Evolutionary conservation across 1,140 invertebrate genomes (phyloP), one percentile per base, ranked within the genome.

Genomic region (Diorhabda sublineata): DNA sequence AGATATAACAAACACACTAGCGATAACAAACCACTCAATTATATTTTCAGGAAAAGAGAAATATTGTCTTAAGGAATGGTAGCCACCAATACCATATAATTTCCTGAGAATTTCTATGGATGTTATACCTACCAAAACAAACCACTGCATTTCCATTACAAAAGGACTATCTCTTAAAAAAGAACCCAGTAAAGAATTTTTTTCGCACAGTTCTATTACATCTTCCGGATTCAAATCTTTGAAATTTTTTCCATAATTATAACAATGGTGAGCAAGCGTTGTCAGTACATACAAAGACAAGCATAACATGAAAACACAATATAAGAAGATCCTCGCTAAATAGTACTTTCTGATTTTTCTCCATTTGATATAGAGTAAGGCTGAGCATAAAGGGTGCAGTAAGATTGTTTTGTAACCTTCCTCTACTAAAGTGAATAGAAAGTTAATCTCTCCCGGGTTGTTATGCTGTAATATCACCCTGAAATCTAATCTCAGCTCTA

Each of bases 311-410:
- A 92, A 93, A 47, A 92, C 84, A 64, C 91, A 87, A 78, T 90
- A 92, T 74, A 94, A 88, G 60, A 93, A 84, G 57, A 93, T 81
- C 69, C 91, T 85, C 1, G 88, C 90, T 5, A 93, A 87, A 75
- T 94, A 94, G 76, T 92, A 93, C 79, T 92, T 91, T 9, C 92
- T 84, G 70, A 95, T 92, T 79, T 93, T 93, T 70, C 92, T 88
- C 93, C 93, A 95, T 79, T 94, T 93, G 9, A 93, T 85, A 75
- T 93, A 87, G 0, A 94, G 79, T 80, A 94, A 93, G 0, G 92
- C 91, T 5, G 91, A 90, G 75, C 92, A 93, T 0, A 94, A 76
- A 0, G 92, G 92, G 83, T 94, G 92, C 66, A 92, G 84, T 2
- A 94, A 79, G 7, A 94, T 88, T 76, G 92, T 90, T 73, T 92